Base-by-base conservation (phyloP, 2,113 vertebrate genomes). In the Oryzias curvinotus region DNA sequence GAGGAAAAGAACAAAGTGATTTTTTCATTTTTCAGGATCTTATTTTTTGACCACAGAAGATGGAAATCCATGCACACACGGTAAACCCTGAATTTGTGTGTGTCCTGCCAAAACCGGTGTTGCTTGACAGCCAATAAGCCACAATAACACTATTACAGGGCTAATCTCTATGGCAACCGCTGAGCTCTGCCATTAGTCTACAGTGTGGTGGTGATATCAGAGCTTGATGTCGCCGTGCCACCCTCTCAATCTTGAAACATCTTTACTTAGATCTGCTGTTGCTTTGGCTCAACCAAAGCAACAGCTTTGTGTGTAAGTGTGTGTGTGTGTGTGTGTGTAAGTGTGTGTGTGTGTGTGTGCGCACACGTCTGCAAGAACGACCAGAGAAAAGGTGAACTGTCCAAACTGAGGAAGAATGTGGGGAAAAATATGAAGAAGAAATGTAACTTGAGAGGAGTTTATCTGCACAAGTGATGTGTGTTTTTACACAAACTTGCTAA, bases 161-260 rank as follows among this genome's bases (percentile, higher is more conserved):
- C 80, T 85, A 89, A 87, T 90, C 63, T 16, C 86, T 78, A 90
- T 90, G 81, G 88, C 78, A 90, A 90, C 86, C 46, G 7, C 55
- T 56, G 58, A 86, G 79, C 75, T 81, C 79, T 83, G 61, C 65
- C 83, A 87, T 87, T 87, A 88, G 84, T 86, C 85, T 87, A 83
- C 75, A 66, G 74, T 53, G 83, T 72, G 73, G 69, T 46, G 63
- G 87, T 87, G 80, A 83, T 84, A 84, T 88, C 82, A 84, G 82
- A 78, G 80, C 74, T 73, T 86, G 86, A 85, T 71, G 73, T 87
- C 76, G 79, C 71, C 74, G 64, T 77, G 76, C 85, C 83, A 76
- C 83, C 74, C 84, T 84, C 84, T 82, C 62, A 76, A 77, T 88
- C 75, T 81, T 75, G 69, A 79, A 64, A 59, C 68, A 80, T 82